Evolutionary conservation across 2,797 vertebrate species (phyloP), one percentile per base, ranked within the genome.

Genomic region (Neopelma chrysocephalum): DNA sequence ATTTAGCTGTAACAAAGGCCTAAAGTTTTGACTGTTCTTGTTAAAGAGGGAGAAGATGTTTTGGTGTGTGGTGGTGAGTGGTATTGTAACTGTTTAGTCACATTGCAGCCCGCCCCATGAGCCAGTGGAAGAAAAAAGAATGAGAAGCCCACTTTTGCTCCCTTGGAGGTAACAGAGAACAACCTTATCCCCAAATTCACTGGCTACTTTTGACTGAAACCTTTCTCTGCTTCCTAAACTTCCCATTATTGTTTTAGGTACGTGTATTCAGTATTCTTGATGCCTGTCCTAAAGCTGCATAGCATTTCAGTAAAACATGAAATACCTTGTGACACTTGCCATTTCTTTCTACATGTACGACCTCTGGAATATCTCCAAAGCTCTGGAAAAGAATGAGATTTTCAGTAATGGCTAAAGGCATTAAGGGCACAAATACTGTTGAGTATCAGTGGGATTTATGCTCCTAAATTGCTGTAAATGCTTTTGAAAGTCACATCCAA

Each of bases 311-410:
- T 66, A 34, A 68, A 72, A 85, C 51, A 82, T 40, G 32, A 80
- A 95, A 96, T 86, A 75, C 56, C 66, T 92, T 79, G 60, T 94
- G 95, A 94, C 94, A 93, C 83, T 94, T 95, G 94, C 90, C 93
- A 94, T 96, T 96, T 94, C 95, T 89, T 93, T 87, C 92, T 90
- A 13, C 17, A 4, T 36, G 38, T 87, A 78, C 6, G 47, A 92
- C 91, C 93, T 94, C 91, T 94, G 93, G 93, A 94, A 72, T 78
- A 87, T 61, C 77, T 97, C 90, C 95, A 92, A 70, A 93, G 91
- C 92, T 80, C 76, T 89, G 78, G 87, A 50, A 92, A 97, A 88
- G 93, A 89, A 93, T 71, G 77, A 88, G 94, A 40, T 90, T 96
- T 96, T 91, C 80, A 68, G 73, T 91, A 93, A 91, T 94, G 87